These are phyloP conservation scores for Rhadina sibilatrix DNA, from an alignment of 2,113 vertebrate species.

Conservation along the genomic window DNA sequence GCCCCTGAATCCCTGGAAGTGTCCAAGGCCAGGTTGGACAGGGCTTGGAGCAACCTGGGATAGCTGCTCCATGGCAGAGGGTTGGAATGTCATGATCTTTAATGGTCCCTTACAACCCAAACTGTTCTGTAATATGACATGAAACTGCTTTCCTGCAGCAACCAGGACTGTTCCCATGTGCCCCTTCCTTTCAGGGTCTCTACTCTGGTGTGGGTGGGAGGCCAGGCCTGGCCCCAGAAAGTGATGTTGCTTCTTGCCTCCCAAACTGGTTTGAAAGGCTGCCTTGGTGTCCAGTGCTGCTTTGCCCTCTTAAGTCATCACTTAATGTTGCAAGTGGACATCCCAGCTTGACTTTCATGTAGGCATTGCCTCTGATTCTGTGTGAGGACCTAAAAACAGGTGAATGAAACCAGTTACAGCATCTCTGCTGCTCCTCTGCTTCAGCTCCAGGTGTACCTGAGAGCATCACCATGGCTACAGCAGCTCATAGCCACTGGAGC, in stretches of 20 bases:
- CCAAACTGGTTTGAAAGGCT: background rate
- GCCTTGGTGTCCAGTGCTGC: background rate
- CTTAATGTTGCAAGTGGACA: background rate
- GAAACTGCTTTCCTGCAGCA: rapidly evolving
- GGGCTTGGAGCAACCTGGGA: background rate
- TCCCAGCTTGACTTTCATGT: background rate
- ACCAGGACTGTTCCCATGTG: rapidly evolving
- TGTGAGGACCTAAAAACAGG: background rate
- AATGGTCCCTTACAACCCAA: background rate
- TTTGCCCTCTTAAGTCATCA: background rate
- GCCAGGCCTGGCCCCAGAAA: background rate
- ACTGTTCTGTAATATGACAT: background rate
- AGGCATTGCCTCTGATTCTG: background rate
- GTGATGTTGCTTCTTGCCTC: background rate
- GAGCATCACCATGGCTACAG: background rate
- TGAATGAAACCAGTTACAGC: rapidly evolving
- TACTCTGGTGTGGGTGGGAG: background rate
- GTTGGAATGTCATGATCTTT: background rate
- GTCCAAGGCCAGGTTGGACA: rapidly evolving
- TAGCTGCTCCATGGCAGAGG: background rate
- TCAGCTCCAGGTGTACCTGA: background rate
- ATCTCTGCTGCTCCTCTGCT: background rate
- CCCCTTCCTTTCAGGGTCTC: background rate
- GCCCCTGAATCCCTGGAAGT: background rate
- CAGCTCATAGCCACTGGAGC: background rate